Percentiles rank a stretch among this genome's conserved stretches.
phyloP scores from a whole-genome alignment of 2,113 vertebrate species.

The Machaerirhynchus nigripectus region DNA sequence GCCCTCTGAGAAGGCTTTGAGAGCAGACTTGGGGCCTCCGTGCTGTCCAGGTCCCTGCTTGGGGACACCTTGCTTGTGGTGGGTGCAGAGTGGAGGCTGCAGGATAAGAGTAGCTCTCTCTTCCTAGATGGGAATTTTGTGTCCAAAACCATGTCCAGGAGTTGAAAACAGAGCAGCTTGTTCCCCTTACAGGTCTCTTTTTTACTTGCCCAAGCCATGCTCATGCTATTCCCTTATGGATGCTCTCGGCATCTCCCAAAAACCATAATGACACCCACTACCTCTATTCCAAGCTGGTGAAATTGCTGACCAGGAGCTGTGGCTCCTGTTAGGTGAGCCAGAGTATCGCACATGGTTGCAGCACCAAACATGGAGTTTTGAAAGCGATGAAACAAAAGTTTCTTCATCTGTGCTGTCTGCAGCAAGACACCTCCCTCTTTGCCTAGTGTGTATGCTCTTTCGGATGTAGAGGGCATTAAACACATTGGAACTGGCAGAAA shows the following conservation, averaged over 20 bases:
- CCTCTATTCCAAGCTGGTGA: not conserved
- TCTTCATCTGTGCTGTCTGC: not conserved
- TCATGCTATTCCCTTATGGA: fast-evolving
- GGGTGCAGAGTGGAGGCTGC: not conserved
- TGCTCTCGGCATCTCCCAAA: not conserved
- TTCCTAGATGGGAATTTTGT: not conserved
- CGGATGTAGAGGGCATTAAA: not conserved
- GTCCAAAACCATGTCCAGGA: not conserved
- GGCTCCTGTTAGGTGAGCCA: not conserved
- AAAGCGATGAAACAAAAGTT: not conserved
- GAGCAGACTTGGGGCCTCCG: not conserved
- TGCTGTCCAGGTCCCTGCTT: not conserved
- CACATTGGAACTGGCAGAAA: not conserved
- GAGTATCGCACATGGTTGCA: not conserved
- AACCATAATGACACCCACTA: not conserved
- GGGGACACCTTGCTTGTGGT: not conserved
- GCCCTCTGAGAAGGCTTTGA: not conserved
- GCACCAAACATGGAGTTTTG: not conserved
- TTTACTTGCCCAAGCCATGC: not conserved
- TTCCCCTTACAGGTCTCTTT: not conserved
- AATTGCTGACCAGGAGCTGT: not conserved
- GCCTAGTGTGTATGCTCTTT: fast-evolving
- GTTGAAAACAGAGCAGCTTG: not conserved
- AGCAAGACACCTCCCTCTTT: not conserved
- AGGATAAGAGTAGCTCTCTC: not conserved